Conservation (phyloP, 2,113 vertebrate genomes). For the Oreocharis arfaki region DNA sequence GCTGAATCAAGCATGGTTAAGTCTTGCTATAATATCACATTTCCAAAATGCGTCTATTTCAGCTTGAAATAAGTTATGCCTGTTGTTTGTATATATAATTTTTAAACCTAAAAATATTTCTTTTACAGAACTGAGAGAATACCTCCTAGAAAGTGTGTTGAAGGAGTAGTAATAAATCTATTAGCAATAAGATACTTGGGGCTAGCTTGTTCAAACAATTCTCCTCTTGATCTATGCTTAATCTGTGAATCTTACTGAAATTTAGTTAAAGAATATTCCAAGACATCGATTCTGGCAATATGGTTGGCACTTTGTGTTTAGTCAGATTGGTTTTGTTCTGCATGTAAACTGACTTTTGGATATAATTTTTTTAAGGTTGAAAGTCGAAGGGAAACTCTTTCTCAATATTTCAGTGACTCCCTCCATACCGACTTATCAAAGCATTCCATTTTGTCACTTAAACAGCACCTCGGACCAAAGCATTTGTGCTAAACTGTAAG, state of each 20-base stretch:
- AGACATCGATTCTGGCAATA: background rate
- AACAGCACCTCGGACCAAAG: background rate
- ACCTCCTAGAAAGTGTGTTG: background rate
- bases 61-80: constrained; percentile 23
- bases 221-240: background rate
- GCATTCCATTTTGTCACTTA: background rate
- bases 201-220: constrained; percentile 10
- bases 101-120: background rate
- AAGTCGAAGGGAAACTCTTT: background rate
- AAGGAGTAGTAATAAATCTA: constrained; percentile 23
- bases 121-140: constrained; percentile 35
- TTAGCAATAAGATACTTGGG: constrained; percentile 12
- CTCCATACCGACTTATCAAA: background rate
- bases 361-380: background rate
- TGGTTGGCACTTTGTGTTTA: background rate
- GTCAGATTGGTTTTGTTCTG: background rate
- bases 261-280: background rate
- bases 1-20: constrained; percentile 43
- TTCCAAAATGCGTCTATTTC: constrained; percentile 36
- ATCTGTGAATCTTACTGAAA: background rate
- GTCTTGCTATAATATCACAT: constrained; percentile 17
- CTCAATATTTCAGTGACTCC: background rate
- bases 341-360: background rate
- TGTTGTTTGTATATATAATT: background rate
- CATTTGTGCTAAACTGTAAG: background rate